Conservation (phyloP, 1,140 invertebrate genomes). For the Diplogasteroides magnus region DNA sequence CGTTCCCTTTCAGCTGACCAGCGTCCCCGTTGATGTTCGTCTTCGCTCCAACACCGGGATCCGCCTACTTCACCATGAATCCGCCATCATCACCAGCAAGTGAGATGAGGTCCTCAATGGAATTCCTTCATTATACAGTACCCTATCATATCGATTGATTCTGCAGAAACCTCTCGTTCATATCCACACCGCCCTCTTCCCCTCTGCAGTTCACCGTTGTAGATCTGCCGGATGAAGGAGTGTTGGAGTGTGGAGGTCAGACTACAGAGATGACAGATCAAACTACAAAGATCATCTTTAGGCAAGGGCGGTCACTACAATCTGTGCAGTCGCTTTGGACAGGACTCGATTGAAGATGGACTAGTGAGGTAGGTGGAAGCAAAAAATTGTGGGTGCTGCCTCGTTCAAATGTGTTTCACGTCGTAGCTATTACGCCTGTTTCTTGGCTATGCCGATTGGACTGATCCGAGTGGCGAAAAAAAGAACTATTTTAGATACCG, state of each 20-base stretch:
- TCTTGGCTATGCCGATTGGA: too few relatives aligned
- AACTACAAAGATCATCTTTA: neutral
- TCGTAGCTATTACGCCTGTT: too few relatives aligned
- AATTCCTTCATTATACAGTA: too few relatives aligned
- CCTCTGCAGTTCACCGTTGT: constrained; percentile 40
- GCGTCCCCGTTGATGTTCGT: constrained; percentile 35
- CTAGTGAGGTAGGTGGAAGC: constrained; percentile 4
- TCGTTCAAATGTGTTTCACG: too few relatives aligned
- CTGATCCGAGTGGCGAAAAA: too few relatives aligned
- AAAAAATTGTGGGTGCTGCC: constrained; percentile 32
- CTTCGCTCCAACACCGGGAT: constrained; percentile 42
- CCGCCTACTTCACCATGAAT: constrained; percentile 37
- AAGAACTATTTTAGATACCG: constrained; percentile 43
- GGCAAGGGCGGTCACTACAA: constrained; percentile 17
- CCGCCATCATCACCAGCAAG: constrained; percentile 30
- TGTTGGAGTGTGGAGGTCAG: constrained; percentile 44
- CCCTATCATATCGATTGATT: too few relatives aligned
- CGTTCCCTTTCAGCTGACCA: constrained; percentile 12
- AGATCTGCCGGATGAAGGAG: constrained; percentile 46
- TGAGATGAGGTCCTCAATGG: too few relatives aligned
- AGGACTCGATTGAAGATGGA: constrained; percentile 5
- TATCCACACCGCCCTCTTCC: constrained; percentile 40
- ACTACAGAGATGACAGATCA: neutral
- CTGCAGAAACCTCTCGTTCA: constrained; percentile 42
- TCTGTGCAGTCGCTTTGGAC: constrained; percentile 27